These are phyloP conservation scores for Gobionotothen gibberifrons DNA, from an alignment of 2,797 vertebrate species.

Conservation along the genomic window DNA sequence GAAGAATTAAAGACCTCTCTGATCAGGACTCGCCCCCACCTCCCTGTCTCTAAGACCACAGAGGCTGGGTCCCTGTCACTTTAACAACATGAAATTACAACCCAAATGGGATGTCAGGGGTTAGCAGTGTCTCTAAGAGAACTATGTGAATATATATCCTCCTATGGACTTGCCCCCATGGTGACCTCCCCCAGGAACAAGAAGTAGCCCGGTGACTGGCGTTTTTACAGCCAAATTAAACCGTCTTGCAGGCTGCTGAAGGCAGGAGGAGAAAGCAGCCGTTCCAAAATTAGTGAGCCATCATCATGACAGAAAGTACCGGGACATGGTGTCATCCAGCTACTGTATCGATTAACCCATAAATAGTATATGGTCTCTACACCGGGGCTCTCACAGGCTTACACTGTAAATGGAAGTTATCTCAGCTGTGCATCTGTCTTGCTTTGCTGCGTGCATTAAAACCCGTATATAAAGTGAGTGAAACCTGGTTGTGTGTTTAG, in stretches of 20 bases:
- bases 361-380: constrained; percentile 83
- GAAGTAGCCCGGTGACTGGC: constrained; percentile 89
- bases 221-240: constrained; percentile 93
- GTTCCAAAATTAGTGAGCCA: constrained; percentile 95
- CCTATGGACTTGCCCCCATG: constrained; percentile 91
- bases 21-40: constrained; percentile 57
- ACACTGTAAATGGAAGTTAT: constrained; percentile 80
- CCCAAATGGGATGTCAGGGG: constrained; percentile 90
- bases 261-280: constrained; percentile 87
- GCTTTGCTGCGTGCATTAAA: constrained; percentile 57
- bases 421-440: constrained; percentile 70
- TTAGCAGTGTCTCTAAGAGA: constrained; percentile 86
- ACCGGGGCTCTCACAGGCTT: constrained; percentile 66
- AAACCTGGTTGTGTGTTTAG: constrained; percentile 36
- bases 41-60: constrained; percentile 75
- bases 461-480: constrained; percentile 28
- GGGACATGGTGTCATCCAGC: constrained; percentile 94
- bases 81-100: constrained; percentile 93
- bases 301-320: constrained; percentile 95
- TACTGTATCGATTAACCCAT: constrained; percentile 93
- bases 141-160: constrained; percentile 90
- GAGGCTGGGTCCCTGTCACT: constrained; percentile 88
- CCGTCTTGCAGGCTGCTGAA: constrained; percentile 71
- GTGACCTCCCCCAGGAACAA: constrained; percentile 87
- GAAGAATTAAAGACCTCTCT: constrained; percentile 70